A percentile compares a stretch with the other conserved stretches of the same genome.
These are phyloP conservation scores for Epinotia bilunana DNA, from an alignment of 2,888 invertebrate species.

Conservation along the genomic window DNA sequence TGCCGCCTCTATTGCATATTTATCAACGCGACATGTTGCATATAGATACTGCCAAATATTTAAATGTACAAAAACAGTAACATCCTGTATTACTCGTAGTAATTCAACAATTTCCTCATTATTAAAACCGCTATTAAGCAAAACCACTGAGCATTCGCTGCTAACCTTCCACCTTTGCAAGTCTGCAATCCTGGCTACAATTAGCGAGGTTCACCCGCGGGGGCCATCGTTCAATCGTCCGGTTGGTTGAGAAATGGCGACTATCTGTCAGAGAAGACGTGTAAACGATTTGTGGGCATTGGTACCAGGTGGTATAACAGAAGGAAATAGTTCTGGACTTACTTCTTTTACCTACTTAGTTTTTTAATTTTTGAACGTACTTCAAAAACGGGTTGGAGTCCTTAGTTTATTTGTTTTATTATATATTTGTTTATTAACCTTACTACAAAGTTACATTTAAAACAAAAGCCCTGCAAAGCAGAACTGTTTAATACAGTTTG, in stretches of 20 bases:
- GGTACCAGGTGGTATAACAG: slow-evolving; percentile 18
- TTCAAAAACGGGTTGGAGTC: too few species aligned
- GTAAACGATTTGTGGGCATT: slow-evolving; percentile 14
- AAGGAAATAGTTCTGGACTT: not conserved
- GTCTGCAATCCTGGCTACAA: slow-evolving; percentile 27
- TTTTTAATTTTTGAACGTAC: too few species aligned
- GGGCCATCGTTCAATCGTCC: slow-evolving; percentile 57
- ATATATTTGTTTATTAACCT: too few species aligned
- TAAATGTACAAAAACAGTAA: not conserved
- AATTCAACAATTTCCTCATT: not conserved
- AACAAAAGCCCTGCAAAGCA: too few species aligned
- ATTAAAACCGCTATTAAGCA: not conserved
- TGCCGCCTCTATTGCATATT: too few species aligned
- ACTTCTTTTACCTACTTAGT: too few species aligned
- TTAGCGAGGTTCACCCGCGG: slow-evolving; percentile 48
- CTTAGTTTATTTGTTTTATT: too few species aligned
- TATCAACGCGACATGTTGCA: not conserved
- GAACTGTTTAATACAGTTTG: too few species aligned
- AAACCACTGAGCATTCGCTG: not conserved
- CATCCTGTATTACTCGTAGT: not conserved
- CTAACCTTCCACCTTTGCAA: slow-evolving; percentile 19
- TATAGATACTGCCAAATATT: not conserved
- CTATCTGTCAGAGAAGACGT: slow-evolving; percentile 29
- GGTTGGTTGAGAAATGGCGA: slow-evolving; percentile 33
- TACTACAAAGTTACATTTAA: too few species aligned